Evolutionary conservation across 23 tunicate genomes (phyloP).

Genomic region (Styela plicata): DNA sequence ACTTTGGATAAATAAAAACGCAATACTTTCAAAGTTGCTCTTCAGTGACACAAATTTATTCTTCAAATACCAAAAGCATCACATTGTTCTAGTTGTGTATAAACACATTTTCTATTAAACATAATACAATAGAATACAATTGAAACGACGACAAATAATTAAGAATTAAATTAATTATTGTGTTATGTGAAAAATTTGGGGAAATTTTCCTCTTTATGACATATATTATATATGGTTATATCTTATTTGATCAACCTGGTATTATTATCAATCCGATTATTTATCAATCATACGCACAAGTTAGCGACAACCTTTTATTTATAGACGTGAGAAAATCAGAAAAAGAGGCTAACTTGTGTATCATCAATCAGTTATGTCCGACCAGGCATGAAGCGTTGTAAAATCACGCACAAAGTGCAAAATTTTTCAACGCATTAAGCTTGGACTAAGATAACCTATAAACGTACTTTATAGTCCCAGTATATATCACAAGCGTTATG

Average conservation of each 20-base stretch:
- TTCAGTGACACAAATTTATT: no score
- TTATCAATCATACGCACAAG: slow-evolving; percentile 30
- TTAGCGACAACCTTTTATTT: slow-evolving; percentile 29
- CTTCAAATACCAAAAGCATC: no score
- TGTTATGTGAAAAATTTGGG: no score
- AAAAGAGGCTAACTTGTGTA: neutral
- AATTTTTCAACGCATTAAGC: neutral
- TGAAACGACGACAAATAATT: no score
- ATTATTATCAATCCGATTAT: neutral
- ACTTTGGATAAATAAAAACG: no score
- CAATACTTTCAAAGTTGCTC: no score
- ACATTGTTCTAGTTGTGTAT: no score
- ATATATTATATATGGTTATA: neutral
- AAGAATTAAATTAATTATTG: no score
- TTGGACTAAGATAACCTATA: neutral
- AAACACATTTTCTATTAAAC: no score
- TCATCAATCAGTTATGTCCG: neutral
- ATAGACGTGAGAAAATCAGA: slow-evolving; percentile 9
- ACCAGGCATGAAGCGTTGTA: neutral
- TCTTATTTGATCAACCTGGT: neutral
- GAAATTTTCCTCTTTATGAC: neutral
- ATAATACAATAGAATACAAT: no score
- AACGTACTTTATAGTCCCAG: neutral
- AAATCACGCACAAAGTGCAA: neutral
- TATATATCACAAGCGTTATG: slow-evolving; percentile 10